Evolutionary conservation across 2,797 vertebrate genomes (phyloP).

Genomic region (Valencia hispanica): DNA sequence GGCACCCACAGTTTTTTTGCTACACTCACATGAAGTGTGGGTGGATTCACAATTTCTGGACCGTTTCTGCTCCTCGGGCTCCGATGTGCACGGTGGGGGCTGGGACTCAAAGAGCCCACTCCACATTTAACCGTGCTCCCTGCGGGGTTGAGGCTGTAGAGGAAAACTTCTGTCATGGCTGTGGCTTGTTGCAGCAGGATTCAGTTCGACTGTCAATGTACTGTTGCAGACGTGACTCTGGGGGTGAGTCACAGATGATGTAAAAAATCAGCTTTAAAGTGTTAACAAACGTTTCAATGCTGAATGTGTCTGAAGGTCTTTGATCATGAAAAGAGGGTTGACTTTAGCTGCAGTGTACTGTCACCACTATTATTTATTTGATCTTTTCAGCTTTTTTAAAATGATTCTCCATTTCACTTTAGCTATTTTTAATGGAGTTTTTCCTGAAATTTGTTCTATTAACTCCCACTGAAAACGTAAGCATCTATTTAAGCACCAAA

Average conservation of each 20-base stretch:
- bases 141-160: conserved; percentile 25
- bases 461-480: neutral
- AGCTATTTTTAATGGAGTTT: neutral
- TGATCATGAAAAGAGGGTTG: neutral
- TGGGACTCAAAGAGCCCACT: conserved; percentile 51
- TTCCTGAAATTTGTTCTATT: neutral
- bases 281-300: neutral
- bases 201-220: conserved; percentile 7
- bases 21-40: conserved; percentile 57
- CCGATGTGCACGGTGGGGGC: conserved; percentile 43
- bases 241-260: neutral
- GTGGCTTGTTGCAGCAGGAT: conserved; percentile 22
- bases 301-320: neutral
- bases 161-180: conserved; percentile 26
- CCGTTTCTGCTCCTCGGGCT: conserved; percentile 52
- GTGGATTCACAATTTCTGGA: conserved; percentile 57
- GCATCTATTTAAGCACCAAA: neutral
- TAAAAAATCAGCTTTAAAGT: neutral
- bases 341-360: neutral
- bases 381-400: neutral
- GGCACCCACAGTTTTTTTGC: conserved; percentile 27
- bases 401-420: neutral
- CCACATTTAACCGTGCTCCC: conserved; percentile 49
- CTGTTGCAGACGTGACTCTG: neutral
- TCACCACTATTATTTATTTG: neutral